phyloP scores from a whole-genome alignment of 2,113 vertebrate genomes.

The Gambusia holbrooki region DNA sequence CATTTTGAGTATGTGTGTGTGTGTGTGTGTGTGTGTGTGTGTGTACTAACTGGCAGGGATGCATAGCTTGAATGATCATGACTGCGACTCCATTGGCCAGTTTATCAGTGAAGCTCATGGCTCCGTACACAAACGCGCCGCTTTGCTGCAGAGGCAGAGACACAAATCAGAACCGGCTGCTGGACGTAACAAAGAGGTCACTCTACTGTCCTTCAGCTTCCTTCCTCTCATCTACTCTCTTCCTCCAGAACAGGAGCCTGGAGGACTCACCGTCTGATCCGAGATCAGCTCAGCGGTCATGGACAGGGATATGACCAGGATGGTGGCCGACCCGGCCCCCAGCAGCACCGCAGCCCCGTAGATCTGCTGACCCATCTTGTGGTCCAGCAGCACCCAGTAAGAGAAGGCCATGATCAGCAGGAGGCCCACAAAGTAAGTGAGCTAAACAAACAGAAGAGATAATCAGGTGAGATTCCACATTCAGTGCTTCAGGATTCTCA shows the following conservation, averaged over 20 bases:
- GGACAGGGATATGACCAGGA: conserved; percentile 92
- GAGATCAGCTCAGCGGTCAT: conserved; percentile 96
- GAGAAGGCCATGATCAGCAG: conserved; percentile 88
- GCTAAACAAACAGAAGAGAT: conserved; percentile 67
- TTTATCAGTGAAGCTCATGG: conserved; percentile 97
- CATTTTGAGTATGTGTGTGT: neutral
- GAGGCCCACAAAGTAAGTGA: conserved; percentile 91
- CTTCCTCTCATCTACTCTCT: neutral
- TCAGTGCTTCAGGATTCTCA: neutral
- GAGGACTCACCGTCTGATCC: conserved; percentile 84
- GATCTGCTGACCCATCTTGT: conserved; percentile 75
- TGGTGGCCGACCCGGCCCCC: conserved; percentile 87
- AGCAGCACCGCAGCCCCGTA: conserved; percentile 85
- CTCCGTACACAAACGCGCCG: conserved; percentile 91
- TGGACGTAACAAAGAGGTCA: no score
- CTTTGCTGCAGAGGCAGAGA: conserved; percentile 82
- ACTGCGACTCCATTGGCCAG: conserved; percentile 91
- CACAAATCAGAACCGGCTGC: neutral
- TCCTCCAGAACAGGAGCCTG: no score
- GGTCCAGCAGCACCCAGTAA: conserved; percentile 86
- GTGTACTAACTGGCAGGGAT: conserved; percentile 90
- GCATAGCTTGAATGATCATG: conserved; percentile 88
- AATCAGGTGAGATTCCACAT: neutral
- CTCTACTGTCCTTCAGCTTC: neutral
- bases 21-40: neutral